phyloP scores from a whole-genome alignment of 2,888 invertebrate species.

The Drosophila limbata region DNA sequence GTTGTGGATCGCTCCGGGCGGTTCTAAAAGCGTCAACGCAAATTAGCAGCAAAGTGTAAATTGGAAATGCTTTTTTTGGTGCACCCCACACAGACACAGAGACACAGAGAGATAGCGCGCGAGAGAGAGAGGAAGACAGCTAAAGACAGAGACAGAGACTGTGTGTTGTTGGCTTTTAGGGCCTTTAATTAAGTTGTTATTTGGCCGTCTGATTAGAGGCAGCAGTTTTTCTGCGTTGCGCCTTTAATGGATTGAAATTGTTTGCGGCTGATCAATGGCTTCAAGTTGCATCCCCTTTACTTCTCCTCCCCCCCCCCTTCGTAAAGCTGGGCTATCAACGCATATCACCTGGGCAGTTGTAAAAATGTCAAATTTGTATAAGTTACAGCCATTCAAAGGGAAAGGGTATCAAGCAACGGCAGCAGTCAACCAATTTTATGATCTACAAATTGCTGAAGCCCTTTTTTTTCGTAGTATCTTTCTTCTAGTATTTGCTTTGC shows the following conservation, averaged over 20 bases:
- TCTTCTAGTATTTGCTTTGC: constrained; percentile 8
- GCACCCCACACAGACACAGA: constrained; percentile 63
- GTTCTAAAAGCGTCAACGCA: constrained; percentile 80
- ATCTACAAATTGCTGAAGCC: constrained; percentile 73
- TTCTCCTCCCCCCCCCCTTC: not conserved
- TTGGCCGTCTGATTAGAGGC: constrained; percentile 72
- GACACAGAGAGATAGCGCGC: not conserved
- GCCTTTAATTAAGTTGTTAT: constrained; percentile 77
- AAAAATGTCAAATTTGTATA: constrained; percentile 81
- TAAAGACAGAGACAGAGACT: not conserved
- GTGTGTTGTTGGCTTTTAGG: constrained; percentile 63
- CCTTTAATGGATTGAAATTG: constrained; percentile 54
- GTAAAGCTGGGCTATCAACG: not conserved
- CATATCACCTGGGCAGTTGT: constrained; percentile 48
- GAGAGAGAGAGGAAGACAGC: not conserved
- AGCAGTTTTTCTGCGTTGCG: constrained; percentile 59
- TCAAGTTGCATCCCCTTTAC: not conserved
- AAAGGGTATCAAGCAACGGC: constrained; percentile 9
- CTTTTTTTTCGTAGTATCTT: constrained; percentile 51
- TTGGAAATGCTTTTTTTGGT: constrained; percentile 81
- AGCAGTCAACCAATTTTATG: constrained; percentile 64
- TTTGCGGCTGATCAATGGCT: constrained; percentile 56
- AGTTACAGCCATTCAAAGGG: constrained; percentile 56
- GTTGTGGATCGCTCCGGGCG: constrained; percentile 68
- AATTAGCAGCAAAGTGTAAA: constrained; percentile 82